Base-by-base conservation (phyloP, 2,888 invertebrate genomes). In the Portevinia maculata region DNA sequence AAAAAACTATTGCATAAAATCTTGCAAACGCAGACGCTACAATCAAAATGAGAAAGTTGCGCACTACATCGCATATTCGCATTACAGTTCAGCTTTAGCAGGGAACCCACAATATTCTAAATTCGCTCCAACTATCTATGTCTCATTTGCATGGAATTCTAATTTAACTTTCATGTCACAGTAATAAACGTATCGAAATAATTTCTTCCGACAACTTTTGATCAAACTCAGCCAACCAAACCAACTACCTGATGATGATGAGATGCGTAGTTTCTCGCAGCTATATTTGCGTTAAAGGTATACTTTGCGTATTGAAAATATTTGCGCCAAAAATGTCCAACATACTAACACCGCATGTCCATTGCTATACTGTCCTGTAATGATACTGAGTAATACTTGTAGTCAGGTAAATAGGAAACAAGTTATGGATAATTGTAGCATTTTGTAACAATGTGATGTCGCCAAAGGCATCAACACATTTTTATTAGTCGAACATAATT, bases 311-410 rank as follows among this genome's bases (percentile, higher is more conserved):
- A 8, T 32, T 24, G 5, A 34, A 52, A 11, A 50, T 34, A 30
- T 59, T 41, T 71, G 70, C 28, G 52, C 59, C 60, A 60, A 71
- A 71, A 71, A 52, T 52, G 60, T 71, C 59, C 17, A 52, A 60
- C 60, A 70, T 41, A 57, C 37, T 30, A 28, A 15, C 15, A 19
- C 11, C 9, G 15, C 30, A 15, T 52, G 50, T 24, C 8, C 17
- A 48, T 19, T 19, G 24, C 24, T 5, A 24, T n/a, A n/a, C 30
- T 4, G 34, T 37, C 13, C 15, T 7, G 28, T 2, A 17, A 6
- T 28, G 0, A 30, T 13, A 52, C 9, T 28, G 0, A 24, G 5
- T n/a, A 65, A n/a, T 19, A 4, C 11, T 13, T n/a, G 44, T 7
- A 15, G 13, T 13, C n/a, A 15, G 28, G 41, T 17, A 1, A 15